Percentiles rank a stretch among this genome's conserved stretches.
These are phyloP conservation scores for Harlomillsia oculata DNA, from an alignment of 1,140 invertebrate species.

Conservation along the genomic window DNA sequence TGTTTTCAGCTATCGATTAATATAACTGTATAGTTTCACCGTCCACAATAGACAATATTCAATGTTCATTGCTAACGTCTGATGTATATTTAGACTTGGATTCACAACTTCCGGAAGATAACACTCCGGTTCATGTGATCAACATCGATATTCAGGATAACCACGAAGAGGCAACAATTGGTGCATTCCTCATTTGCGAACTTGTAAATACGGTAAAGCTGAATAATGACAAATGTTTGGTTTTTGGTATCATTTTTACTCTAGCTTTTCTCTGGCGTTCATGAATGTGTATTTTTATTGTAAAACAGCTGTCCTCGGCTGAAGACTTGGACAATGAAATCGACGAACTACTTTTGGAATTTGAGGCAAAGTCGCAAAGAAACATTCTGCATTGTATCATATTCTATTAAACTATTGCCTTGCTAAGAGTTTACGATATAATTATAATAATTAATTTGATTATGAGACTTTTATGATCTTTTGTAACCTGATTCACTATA, in stretches of 20 bases:
- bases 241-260: too few species aligned
- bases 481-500: too few species aligned
- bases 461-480: conserved; percentile 17
- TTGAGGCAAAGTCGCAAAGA: conserved; percentile 78
- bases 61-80: too few species aligned
- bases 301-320: conserved; percentile 68
- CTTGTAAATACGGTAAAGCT: conserved; percentile 70
- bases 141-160: conserved; percentile 99
- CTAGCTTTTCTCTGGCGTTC: too few species aligned
- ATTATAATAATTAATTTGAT: neutral
- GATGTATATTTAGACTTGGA: conserved; percentile 41
- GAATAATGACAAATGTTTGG: too few species aligned
- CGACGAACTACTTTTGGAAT: conserved; percentile 90
- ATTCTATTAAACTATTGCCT: conserved; percentile 18
- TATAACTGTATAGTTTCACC: too few species aligned
- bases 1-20: too few species aligned
- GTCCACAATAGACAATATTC: too few species aligned
- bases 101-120: conserved; percentile 51
- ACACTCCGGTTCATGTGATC: conserved; percentile 86
- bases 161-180: conserved; percentile 98
- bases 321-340: conserved; percentile 97
- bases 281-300: too few species aligned
- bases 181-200: conserved; percentile 96
- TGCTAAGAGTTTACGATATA: neutral
- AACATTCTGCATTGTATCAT: conserved; percentile 40